phyloP scores from a whole-genome alignment of 2,888 invertebrate species.

The Drosophila mettleri region DNA sequence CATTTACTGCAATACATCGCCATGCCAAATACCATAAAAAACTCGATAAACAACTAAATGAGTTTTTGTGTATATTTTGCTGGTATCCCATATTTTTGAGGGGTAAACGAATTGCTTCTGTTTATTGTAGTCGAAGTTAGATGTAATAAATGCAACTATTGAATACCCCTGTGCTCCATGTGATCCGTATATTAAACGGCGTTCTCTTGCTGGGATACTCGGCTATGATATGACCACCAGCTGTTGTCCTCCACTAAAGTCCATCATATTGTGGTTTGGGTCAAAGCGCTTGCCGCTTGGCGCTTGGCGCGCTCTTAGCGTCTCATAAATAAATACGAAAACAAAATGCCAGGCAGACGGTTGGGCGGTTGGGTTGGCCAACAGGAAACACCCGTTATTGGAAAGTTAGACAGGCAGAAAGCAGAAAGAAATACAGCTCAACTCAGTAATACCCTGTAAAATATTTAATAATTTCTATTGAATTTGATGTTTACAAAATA shows the following conservation, averaged over 20 bases:
- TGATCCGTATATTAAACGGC: conserved; percentile 17
- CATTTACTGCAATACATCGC: not conserved
- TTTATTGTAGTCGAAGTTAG: not conserved
- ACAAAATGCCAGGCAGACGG: conserved; percentile 63
- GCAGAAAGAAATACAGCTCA: not conserved
- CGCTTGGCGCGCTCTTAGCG: conserved; percentile 77
- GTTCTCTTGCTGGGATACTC: conserved; percentile 29
- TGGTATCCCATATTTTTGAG: not conserved
- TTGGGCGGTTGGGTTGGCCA: conserved; percentile 26
- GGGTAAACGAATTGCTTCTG: not conserved
- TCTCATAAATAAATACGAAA: conserved; percentile 78
- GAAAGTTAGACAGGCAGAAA: conserved; percentile 22
- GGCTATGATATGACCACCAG: conserved; percentile 56
- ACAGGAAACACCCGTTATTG: conserved; percentile 29
- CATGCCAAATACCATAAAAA: not conserved
- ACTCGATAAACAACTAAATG: not conserved
- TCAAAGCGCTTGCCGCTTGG: conserved; percentile 64
- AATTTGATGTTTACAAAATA: no score
- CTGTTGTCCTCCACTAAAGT: conserved; percentile 49
- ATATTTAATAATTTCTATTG: not conserved
- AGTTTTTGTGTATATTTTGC: not conserved
- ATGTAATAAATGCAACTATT: not conserved
- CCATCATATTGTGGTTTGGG: conserved; percentile 43
- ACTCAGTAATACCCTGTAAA: conserved; percentile 27
- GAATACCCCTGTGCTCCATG: conserved; percentile 1